These are phyloP conservation scores for Rhadinocentrus ornatus DNA, from an alignment of 2,797 vertebrate species.

Conservation along the genomic window DNA sequence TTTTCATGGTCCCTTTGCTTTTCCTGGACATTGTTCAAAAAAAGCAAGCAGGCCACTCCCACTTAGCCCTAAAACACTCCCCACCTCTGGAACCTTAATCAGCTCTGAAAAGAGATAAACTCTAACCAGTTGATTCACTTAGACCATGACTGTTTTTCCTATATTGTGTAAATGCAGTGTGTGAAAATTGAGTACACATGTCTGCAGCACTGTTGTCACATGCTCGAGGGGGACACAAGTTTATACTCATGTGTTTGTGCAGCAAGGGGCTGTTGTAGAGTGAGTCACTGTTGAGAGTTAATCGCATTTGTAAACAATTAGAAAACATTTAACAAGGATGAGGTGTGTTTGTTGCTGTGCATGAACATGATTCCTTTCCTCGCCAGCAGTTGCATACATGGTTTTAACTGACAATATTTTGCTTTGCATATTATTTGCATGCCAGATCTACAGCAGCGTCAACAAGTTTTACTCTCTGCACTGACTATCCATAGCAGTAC, in stretches of 20 bases:
- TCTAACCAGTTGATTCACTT: slow-evolving; percentile 42
- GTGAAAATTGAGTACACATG: slow-evolving; percentile 33
- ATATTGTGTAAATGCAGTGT: slow-evolving; percentile 14
- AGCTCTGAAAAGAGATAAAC: slow-evolving; percentile 41
- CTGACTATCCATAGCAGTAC: slow-evolving; percentile 9
- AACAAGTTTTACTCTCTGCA: slow-evolving; percentile 50
- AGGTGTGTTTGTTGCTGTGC: slow-evolving; percentile 35
- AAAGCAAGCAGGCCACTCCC: slow-evolving; percentile 60
- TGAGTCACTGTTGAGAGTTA: slow-evolving; percentile 49
- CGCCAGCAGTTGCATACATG: slow-evolving; percentile 34
- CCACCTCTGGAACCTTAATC: slow-evolving; percentile 55
- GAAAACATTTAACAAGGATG: slow-evolving; percentile 45
- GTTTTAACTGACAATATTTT: slow-evolving; percentile 68
- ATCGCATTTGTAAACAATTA: slow-evolving; percentile 54
- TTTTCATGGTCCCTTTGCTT: slow-evolving; percentile 74
- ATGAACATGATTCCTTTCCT: slow-evolving; percentile 53
- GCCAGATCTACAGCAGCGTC: slow-evolving; percentile 43
- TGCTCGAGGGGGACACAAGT: slow-evolving; percentile 24
- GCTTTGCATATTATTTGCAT: slow-evolving; percentile 84
- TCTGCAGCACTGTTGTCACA: slow-evolving; percentile 32
- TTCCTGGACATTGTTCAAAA: slow-evolving; percentile 71
- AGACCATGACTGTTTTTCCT: slow-evolving; percentile 16
- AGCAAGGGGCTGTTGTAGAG: slow-evolving; percentile 32
- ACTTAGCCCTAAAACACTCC: slow-evolving; percentile 41
- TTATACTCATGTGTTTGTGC: slow-evolving; percentile 44